Evolutionary conservation across 2,797 vertebrate species (phyloP).

Genomic region (Galaxias olidus): DNA sequence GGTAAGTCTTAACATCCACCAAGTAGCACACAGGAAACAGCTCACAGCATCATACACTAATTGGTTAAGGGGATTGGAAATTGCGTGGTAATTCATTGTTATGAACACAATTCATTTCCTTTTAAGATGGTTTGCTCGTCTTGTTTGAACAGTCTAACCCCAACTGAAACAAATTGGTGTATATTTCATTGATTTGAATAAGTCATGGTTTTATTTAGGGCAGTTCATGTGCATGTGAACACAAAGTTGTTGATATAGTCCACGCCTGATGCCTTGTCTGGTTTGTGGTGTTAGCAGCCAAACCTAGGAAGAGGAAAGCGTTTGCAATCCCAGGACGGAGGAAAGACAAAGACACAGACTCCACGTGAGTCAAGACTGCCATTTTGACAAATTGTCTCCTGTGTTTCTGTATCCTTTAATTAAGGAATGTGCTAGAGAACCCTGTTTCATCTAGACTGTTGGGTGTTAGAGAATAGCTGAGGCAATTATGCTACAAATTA

Average conservation of each 20-base stretch:
- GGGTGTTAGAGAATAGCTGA: too few relatives aligned
- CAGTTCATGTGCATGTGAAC: neutral
- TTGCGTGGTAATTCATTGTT: too few relatives aligned
- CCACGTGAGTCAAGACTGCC: constrained; percentile 79
- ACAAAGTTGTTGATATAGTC: neutral
- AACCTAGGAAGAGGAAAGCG: constrained; percentile 90
- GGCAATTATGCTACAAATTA: neutral
- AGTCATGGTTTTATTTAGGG: accelerated
- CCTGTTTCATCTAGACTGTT: too few relatives aligned
- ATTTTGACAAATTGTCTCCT: neutral
- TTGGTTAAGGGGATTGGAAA: too few relatives aligned
- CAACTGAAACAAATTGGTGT: too few relatives aligned
- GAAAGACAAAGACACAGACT: constrained; percentile 96
- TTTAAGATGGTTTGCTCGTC: too few relatives aligned
- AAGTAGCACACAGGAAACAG: neutral
- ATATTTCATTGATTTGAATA: too few relatives aligned
- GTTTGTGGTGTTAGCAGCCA: constrained; percentile 79
- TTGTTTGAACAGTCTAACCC: too few relatives aligned
- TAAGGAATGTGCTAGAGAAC: too few relatives aligned
- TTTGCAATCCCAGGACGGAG: constrained; percentile 91
- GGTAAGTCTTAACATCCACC: constrained; percentile 69
- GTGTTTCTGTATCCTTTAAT: too few relatives aligned
- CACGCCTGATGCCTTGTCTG: neutral
- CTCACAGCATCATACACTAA: neutral
- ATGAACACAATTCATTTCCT: too few relatives aligned